phyloP scores from a whole-genome alignment of 2,113 vertebrate genomes.

The Taurulus bubalis region DNA sequence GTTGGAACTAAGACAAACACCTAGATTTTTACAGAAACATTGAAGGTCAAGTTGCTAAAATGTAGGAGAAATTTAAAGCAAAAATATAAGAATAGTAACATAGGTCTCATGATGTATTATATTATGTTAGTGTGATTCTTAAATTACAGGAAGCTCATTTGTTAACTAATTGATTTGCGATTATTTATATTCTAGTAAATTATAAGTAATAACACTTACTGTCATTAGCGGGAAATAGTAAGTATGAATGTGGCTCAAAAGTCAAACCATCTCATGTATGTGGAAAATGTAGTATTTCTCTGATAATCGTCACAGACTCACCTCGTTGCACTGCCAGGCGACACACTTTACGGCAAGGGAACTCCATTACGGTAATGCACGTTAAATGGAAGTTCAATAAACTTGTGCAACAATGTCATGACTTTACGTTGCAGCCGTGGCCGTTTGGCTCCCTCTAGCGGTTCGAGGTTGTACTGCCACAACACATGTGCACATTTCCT shows the following conservation, averaged over 20 bases:
- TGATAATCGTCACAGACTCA: background rate
- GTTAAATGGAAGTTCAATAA: too few relatives aligned
- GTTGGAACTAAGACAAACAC: background rate
- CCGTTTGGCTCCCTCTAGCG: conserved; percentile 14
- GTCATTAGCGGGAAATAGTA: background rate
- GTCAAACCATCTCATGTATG: background rate
- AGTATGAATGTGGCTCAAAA: background rate
- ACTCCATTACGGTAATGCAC: background rate
- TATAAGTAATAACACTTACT: background rate
- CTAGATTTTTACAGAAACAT: background rate
- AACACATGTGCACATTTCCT: background rate
- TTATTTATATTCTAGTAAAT: background rate
- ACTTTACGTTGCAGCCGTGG: background rate
- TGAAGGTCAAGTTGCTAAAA: background rate
- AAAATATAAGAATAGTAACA: background rate
- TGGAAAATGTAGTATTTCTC: background rate
- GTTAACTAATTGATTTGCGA: background rate
- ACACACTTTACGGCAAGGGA: background rate
- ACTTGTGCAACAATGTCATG: background rate
- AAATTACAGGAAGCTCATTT: background rate
- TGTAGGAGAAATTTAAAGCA: background rate
- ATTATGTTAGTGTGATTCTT: too few relatives aligned
- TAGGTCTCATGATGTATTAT: background rate
- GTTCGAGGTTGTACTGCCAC: background rate
- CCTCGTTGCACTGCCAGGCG: background rate